These are phyloP conservation scores for human DNA, from an alignment of 2,113 vertebrate genomes.

Conservation along the genomic window DNA sequence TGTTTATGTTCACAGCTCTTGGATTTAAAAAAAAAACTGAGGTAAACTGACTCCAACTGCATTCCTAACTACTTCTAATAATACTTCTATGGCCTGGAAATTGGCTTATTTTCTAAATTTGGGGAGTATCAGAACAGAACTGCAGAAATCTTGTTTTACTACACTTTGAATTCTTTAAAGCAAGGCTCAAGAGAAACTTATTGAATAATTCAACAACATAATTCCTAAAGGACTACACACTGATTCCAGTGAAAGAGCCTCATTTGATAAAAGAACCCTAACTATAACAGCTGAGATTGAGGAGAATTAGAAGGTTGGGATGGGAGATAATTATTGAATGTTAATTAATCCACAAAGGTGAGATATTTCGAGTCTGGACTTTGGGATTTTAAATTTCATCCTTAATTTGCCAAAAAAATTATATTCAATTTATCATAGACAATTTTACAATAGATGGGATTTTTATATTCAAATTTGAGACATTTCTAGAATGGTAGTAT, in stretches of 20 bases:
- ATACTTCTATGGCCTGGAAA: not conserved
- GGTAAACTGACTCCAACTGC: not conserved
- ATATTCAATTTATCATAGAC: conserved; percentile 4
- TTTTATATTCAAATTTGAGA: conserved; percentile 17
- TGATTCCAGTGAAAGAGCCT: not conserved
- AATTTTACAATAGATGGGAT: not conserved
- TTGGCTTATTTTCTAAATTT: conserved; percentile 42
- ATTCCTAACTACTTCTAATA: not conserved
- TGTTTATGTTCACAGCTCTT: conserved; percentile 9
- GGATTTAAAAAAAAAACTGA: not conserved
- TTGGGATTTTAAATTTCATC: conserved; percentile 5
- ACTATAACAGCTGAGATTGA: not conserved
- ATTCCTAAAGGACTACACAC: not conserved
- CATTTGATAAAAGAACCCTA: not conserved
- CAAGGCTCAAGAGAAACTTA: conserved; percentile 21
- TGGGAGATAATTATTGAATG: not conserved
- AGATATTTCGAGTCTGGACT: conserved; percentile 4
- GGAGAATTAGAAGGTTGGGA: not conserved
- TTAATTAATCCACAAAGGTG: conserved; percentile 44
- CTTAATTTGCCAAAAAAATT: not conserved
- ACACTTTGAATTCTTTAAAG: conserved; percentile 39
- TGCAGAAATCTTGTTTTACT: not conserved
- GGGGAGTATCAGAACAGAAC: not conserved
- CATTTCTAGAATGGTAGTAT: not conserved
- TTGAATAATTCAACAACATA: conserved; percentile 47